These are phyloP conservation scores for Hepsetus odoe DNA, from an alignment of 2,113 vertebrate genomes.

Conservation along the genomic window DNA sequence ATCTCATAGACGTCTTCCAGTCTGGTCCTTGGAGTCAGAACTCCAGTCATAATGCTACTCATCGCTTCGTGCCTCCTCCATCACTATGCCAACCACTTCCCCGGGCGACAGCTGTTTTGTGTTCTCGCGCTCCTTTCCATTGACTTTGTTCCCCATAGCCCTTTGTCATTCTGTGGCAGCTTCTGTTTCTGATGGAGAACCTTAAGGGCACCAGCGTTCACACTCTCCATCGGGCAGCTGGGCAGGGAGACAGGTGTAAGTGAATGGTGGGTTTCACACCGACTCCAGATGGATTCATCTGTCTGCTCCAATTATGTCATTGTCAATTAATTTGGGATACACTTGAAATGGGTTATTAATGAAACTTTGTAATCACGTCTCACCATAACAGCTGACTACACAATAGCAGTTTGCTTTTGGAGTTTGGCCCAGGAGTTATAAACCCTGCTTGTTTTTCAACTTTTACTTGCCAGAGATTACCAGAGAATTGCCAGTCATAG, in stretches of 20 bases:
- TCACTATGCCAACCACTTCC: constrained; percentile 47
- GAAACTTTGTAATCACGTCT: not conserved
- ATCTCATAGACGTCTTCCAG: not conserved
- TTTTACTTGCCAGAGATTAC: no score
- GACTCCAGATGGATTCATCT: constrained; percentile 24
- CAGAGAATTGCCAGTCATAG: not conserved
- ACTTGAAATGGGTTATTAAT: no score
- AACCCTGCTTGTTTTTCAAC: not conserved
- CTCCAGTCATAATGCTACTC: constrained; percentile 19
- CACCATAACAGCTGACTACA: not conserved
- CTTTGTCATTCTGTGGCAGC: constrained; percentile 36
- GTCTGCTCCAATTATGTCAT: constrained; percentile 28
- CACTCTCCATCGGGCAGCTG: constrained; percentile 1
- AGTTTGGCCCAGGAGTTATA: not conserved
- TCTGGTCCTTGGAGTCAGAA: not conserved
- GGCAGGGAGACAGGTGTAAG: not conserved
- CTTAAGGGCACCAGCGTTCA: constrained; percentile 10
- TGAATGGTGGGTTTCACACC: not conserved
- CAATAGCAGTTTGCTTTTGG: not conserved
- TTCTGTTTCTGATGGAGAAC: constrained; percentile 45
- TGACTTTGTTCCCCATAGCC: constrained; percentile 21
- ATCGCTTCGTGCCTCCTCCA: not conserved
- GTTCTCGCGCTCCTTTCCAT: constrained; percentile 39
- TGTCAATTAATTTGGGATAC: constrained; percentile 4
- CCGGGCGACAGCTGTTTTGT: constrained; percentile 42